These are phyloP conservation scores for Neomicropteryx cornuta DNA, from an alignment of 1,140 invertebrate genomes.

Conservation along the genomic window DNA sequence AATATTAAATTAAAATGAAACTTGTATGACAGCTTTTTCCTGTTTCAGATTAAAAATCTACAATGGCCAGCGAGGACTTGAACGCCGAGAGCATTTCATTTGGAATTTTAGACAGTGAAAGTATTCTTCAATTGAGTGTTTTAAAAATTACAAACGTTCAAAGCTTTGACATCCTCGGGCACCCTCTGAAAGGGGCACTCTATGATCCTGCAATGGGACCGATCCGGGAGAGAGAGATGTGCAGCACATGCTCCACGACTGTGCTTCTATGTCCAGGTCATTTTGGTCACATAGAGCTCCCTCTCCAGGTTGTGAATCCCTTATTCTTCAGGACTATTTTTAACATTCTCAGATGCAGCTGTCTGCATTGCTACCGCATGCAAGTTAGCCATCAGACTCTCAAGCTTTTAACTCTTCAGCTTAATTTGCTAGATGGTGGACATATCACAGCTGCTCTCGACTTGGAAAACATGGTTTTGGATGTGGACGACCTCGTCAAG, in stretches of 20 bases:
- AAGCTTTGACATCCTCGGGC: conserved; percentile 76
- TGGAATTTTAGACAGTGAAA: no score
- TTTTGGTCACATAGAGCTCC: conserved; percentile 90
- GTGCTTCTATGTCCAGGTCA: conserved; percentile 78
- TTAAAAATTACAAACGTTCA: conserved; percentile 71
- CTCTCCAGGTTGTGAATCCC: conserved; percentile 85
- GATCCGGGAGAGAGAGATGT: conserved; percentile 51
- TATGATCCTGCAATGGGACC: conserved; percentile 75
- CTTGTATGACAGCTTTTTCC: no score
- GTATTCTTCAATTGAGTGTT: conserved; percentile 81
- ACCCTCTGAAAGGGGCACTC: conserved; percentile 71
- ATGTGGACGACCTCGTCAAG: conserved; percentile 20
- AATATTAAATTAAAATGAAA: no score
- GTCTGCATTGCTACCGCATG: conserved; percentile 57
- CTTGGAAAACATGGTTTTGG: conserved; percentile 43
- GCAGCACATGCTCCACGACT: conserved; percentile 69
- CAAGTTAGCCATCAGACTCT: conserved; percentile 59
- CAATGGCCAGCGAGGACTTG: no score
- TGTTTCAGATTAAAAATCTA: no score
- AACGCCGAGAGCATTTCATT: no score
- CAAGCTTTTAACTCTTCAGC: conserved; percentile 56
- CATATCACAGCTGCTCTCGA: conserved; percentile 59
- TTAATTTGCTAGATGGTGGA: conserved; percentile 66
- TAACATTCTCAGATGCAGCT: conserved; percentile 54
- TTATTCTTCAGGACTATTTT: conserved; percentile 70